phyloP scores from a whole-genome alignment of 2,113 vertebrate genomes.

The Psammodynastes pulverulentus region DNA sequence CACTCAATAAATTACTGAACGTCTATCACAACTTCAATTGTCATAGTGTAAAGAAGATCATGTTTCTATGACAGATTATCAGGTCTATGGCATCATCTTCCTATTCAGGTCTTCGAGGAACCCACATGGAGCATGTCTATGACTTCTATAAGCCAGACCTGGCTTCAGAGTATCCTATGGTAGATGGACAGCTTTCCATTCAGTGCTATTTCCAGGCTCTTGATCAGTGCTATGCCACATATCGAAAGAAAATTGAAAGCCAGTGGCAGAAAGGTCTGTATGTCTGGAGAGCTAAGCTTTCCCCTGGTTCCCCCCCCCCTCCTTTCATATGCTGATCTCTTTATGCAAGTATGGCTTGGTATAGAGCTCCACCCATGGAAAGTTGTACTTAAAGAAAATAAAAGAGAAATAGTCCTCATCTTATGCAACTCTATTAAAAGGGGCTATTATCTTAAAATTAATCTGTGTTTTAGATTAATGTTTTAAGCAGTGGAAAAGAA shows the following conservation, averaged over 20 bases:
- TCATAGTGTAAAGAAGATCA: background rate
- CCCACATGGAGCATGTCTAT: conserved; percentile 75
- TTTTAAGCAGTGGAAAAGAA: background rate
- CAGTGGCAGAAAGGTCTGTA: conserved; percentile 70
- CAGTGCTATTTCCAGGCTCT: conserved; percentile 73
- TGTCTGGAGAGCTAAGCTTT: fast-evolving
- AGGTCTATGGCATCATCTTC: background rate
- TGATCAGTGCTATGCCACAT: conserved; percentile 66
- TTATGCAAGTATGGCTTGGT: background rate
- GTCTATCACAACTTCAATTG: background rate
- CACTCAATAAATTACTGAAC: background rate
- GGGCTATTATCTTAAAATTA: background rate
- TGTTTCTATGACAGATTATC: background rate
- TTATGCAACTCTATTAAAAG: background rate
- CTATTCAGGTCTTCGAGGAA: conserved; percentile 70
- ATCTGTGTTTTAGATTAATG: background rate
- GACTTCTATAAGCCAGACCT: conserved; percentile 76
- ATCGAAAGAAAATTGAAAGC: conserved; percentile 69
- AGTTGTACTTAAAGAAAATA: background rate
- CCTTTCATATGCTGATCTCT: background rate
- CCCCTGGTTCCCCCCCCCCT: too few species aligned
- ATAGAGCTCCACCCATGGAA: background rate
- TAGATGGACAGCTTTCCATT: conserved; percentile 74
- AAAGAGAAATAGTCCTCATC: background rate
- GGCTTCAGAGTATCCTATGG: conserved; percentile 68